Evolutionary conservation across 2,888 invertebrate species (phyloP).

Genomic region (Saturnia japonica): DNA sequence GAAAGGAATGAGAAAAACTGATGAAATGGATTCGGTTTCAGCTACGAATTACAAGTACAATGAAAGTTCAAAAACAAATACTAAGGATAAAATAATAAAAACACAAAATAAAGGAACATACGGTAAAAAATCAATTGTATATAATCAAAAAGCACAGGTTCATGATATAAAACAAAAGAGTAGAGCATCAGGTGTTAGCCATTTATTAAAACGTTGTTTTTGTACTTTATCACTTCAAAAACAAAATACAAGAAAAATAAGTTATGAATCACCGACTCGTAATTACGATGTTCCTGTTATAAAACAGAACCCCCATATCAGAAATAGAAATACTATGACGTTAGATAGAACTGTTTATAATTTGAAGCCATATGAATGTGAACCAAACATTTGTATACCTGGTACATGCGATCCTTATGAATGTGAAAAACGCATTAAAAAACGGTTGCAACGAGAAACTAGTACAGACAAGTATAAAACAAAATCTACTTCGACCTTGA

Average conservation of each 20-base stretch:
- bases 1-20: background rate
- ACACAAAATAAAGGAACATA: background rate
- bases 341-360: slow-evolving; percentile 15
- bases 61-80: background rate
- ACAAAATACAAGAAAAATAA: slow-evolving; percentile 20
- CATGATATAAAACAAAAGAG: slow-evolving; percentile 22
- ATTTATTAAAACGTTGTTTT: slow-evolving; percentile 40
- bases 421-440: slow-evolving; percentile 36
- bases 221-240: slow-evolving; percentile 45
- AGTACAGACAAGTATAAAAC: slow-evolving; percentile 9
- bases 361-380: slow-evolving; percentile 34
- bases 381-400: slow-evolving; percentile 34
- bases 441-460: slow-evolving; percentile 18
- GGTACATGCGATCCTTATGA: slow-evolving; percentile 38
- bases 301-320: slow-evolving; percentile 17
- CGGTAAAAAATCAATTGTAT: background rate
- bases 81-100: background rate
- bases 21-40: background rate
- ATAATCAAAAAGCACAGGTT: slow-evolving; percentile 26
- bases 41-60: background rate
- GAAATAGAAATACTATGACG: slow-evolving; percentile 23
- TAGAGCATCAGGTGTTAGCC: slow-evolving; percentile 28
- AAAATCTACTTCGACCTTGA: background rate
- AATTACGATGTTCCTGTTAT: slow-evolving; percentile 17
- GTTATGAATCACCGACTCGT: slow-evolving; percentile 3